Conservation (phyloP, 2,797 vertebrate genomes). For the Eremophila alpestris region DNA sequence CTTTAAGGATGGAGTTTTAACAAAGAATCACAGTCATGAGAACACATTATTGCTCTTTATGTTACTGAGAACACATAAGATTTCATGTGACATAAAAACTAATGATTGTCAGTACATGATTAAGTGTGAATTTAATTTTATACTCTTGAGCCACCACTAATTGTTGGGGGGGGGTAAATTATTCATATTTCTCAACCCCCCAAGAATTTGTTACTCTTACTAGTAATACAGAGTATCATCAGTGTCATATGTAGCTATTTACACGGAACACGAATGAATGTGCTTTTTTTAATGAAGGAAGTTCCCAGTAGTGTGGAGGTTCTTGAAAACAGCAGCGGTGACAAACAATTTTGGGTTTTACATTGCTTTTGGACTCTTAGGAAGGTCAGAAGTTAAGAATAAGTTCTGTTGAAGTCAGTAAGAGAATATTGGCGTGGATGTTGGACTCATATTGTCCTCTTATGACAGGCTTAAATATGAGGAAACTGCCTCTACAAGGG, state of each 20-base stretch:
- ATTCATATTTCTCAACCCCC: neutral
- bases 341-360: neutral
- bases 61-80: neutral
- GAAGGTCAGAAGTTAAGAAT: neutral
- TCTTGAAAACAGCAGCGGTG: neutral
- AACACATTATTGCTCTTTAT: neutral
- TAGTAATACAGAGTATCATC: neutral
- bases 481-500: neutral
- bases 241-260: neutral
- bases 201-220: neutral
- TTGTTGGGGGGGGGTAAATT: fast-evolving
- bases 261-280: neutral
- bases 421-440: neutral
- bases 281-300: neutral
- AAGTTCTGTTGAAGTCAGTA: neutral
- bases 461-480: neutral
- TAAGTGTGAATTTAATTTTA: neutral
- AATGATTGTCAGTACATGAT: neutral
- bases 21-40: neutral
- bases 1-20: neutral
- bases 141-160: neutral
- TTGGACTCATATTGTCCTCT: neutral
- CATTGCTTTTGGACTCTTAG: neutral
- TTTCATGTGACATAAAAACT: neutral
- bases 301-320: neutral